Percentiles rank a stretch among this genome's conserved stretches.
Conservation (phyloP, 2,113 vertebrate species). For the Ancistrus triradiatus region DNA sequence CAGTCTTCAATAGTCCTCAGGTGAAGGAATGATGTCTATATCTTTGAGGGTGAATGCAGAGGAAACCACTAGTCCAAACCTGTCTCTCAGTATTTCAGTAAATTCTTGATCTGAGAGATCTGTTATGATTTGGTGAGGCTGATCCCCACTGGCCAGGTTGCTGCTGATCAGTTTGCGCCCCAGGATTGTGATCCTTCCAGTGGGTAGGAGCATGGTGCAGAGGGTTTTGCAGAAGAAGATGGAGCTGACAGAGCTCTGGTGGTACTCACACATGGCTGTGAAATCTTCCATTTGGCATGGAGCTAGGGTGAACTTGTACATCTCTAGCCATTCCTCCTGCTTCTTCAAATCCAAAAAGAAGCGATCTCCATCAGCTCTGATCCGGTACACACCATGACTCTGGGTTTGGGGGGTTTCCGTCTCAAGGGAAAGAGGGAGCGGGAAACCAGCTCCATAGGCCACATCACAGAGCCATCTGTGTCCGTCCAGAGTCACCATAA, state of each 20-base stretch:
- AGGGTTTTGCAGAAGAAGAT: conserved; percentile 69
- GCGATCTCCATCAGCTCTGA: conserved; percentile 37
- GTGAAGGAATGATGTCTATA: conserved; percentile 48
- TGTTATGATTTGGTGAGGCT: conserved; percentile 30
- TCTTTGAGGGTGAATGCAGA: conserved; percentile 63
- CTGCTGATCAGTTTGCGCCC: conserved; percentile 58
- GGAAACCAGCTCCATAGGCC: conserved; percentile 56
- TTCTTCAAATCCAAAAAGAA: conserved; percentile 56
- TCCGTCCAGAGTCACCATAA: conserved; percentile 58
- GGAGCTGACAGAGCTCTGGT: conserved; percentile 66
- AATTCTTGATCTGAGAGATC: conserved; percentile 66
- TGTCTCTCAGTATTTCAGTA: conserved; percentile 53
- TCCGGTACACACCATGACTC: conserved; percentile 59
- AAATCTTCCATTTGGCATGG: conserved; percentile 61
- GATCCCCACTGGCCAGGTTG: conserved; percentile 39
- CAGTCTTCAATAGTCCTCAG: conserved; percentile 57
- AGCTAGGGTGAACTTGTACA: conserved; percentile 70
- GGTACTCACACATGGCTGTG: conserved; percentile 65
- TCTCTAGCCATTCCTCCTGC: conserved; percentile 41
- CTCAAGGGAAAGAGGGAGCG: conserved; percentile 62
- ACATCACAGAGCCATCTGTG: conserved; percentile 69
- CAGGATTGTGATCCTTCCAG: conserved; percentile 60
- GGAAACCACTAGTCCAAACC: conserved; percentile 60
- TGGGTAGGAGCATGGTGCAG: conserved; percentile 58
- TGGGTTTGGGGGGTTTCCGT: conserved; percentile 54